Percentiles rank a stretch among this genome's conserved stretches.
Conservation (phyloP, 2,797 vertebrate genomes). For the Epinephelus awoara region DNA sequence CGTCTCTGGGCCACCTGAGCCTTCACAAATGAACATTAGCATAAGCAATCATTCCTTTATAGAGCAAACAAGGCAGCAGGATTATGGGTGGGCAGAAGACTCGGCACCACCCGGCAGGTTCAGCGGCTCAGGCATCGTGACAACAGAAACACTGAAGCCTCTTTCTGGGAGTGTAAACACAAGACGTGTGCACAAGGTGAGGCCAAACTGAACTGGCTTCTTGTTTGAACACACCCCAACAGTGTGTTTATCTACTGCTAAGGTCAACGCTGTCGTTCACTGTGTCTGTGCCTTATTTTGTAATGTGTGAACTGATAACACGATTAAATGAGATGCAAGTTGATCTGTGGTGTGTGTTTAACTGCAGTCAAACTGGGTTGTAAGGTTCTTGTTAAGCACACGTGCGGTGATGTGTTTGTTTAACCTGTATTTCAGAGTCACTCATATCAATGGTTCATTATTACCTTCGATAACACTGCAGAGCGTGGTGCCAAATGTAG, state of each 20-base stretch:
- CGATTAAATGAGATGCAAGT: neutral
- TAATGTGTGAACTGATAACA: neutral
- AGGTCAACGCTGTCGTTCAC: neutral
- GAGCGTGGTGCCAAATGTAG: neutral
- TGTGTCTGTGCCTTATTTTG: neutral
- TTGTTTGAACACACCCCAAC: conserved; percentile 31
- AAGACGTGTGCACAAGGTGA: conserved; percentile 54
- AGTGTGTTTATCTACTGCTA: neutral
- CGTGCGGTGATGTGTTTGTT: conserved; percentile 4
- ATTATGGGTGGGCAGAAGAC: conserved; percentile 19
- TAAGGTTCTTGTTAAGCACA: neutral
- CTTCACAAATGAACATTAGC: conserved; percentile 25
- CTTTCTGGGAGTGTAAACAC: conserved; percentile 38
- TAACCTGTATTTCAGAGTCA: conserved; percentile 19
- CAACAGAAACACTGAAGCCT: conserved; percentile 14
- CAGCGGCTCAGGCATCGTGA: conserved; percentile 3
- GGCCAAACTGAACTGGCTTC: conserved; percentile 5
- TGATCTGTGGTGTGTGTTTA: neutral
- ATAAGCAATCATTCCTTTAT: conserved; percentile 17
- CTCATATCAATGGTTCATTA: neutral
- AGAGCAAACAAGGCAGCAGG: conserved; percentile 46
- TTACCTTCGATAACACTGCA: neutral
- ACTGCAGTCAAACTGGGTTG: neutral
- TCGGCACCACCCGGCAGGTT: neutral
- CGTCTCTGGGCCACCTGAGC: conserved; percentile 23